These are phyloP conservation scores for Limanda limanda DNA, from an alignment of 2,113 vertebrate genomes.

Conservation along the genomic window DNA sequence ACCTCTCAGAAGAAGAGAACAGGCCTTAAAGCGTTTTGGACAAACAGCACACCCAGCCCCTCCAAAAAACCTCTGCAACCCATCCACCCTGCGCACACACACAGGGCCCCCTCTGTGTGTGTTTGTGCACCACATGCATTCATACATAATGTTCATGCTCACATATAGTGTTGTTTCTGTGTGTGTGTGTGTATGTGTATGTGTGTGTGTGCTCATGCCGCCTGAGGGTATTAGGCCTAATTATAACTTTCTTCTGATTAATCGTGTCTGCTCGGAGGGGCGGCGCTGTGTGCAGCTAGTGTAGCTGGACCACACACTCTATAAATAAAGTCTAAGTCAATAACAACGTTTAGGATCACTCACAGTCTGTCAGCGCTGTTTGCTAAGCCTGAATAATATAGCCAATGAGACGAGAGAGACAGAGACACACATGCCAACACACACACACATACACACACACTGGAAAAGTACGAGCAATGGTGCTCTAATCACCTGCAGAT, in stretches of 20 bases:
- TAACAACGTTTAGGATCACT: slow-evolving; percentile 71
- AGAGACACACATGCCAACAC: slow-evolving; percentile 8
- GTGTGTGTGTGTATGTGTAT: slow-evolving; percentile 48
- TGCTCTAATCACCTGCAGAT: slow-evolving; percentile 40
- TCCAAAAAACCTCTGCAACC: slow-evolving; percentile 52
- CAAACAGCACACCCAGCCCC: slow-evolving; percentile 61
- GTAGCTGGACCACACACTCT: slow-evolving; percentile 63
- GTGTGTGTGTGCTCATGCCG: slow-evolving; percentile 50
- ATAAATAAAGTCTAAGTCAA: slow-evolving; percentile 78
- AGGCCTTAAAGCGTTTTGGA: slow-evolving; percentile 75
- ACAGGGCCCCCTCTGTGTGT: slow-evolving; percentile 57
- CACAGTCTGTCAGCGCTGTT: slow-evolving; percentile 67
- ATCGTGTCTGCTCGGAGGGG: slow-evolving; percentile 67
- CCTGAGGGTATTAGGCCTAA: slow-evolving; percentile 75
- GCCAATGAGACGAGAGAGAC: slow-evolving; percentile 48
- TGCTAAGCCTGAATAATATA: slow-evolving; percentile 58
- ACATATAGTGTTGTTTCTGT: slow-evolving; percentile 68
- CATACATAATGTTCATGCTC: slow-evolving; percentile 70
- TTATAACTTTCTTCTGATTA: slow-evolving; percentile 82
- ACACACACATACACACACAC: slow-evolving; percentile 38
- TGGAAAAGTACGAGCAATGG: slow-evolving; percentile 44
- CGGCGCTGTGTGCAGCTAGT: slow-evolving; percentile 32
- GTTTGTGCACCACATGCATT: slow-evolving; percentile 61
- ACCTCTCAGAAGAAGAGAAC: slow-evolving; percentile 69
- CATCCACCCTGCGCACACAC: slow-evolving; percentile 44